Percentiles rank a stretch among this genome's conserved stretches.
These are phyloP conservation scores for Pteria penguin DNA, from an alignment of 2,888 invertebrate genomes.

Conservation along the genomic window DNA sequence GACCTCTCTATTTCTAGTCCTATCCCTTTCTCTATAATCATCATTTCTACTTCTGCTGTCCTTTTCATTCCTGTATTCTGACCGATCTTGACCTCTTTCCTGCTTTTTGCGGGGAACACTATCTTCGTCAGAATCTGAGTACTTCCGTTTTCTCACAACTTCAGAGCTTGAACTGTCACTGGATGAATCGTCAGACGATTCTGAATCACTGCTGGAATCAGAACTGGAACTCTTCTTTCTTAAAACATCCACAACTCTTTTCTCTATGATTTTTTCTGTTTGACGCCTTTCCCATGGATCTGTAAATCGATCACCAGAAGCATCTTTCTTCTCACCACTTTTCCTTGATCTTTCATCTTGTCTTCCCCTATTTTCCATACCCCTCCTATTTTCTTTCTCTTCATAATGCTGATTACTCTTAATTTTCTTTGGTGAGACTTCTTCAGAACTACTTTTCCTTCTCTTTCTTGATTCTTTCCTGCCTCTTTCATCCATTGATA, in stretches of 20 bases:
- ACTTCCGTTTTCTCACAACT: background rate
- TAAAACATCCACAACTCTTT: constrained; percentile 9
- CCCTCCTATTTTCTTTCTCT: background rate
- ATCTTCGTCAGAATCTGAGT: constrained; percentile 7
- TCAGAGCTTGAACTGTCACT: background rate
- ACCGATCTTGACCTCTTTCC: constrained; percentile 1
- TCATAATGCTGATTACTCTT: too few relatives aligned
- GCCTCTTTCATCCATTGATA: constrained; percentile 21
- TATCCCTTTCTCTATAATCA: constrained; percentile 4
- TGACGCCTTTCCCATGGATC: constrained; percentile 24
- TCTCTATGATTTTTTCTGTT: constrained; percentile 27
- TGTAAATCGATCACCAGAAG: background rate
- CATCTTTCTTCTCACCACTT: background rate
- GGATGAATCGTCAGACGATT: constrained; percentile 12
- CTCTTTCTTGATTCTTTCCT: constrained; percentile 20
- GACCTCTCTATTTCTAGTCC: background rate
- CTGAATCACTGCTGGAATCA: background rate
- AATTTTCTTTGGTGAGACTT: constrained; percentile 1
- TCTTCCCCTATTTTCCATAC: background rate
- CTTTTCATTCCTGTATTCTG: background rate
- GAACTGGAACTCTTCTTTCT: background rate
- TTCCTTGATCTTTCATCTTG: background rate
- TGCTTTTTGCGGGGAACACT: constrained; percentile 21
- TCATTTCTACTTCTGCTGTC: constrained; percentile 12
- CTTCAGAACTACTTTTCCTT: constrained; percentile 7